phyloP scores from a whole-genome alignment of 2,113 vertebrate species.

The Neogale vison region DNA sequence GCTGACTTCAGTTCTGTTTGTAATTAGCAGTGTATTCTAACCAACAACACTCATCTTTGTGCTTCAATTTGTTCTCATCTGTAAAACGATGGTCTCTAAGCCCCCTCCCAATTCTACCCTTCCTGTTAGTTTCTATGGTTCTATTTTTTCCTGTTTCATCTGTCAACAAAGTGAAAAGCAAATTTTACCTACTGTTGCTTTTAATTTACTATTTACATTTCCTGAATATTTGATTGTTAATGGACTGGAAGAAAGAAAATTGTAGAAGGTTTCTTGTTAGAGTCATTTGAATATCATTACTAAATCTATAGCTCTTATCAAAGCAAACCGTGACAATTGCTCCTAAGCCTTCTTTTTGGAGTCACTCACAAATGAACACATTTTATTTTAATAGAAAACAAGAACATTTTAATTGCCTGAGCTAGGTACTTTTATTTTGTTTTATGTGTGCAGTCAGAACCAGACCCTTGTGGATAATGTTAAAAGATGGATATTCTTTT shows the following conservation, averaged over 20 bases:
- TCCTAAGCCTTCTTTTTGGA: slow-evolving; percentile 36
- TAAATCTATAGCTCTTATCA: slow-evolving; percentile 15
- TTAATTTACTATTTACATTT: slow-evolving; percentile 17
- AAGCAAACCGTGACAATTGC: slow-evolving; percentile 16
- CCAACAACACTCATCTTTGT: background rate
- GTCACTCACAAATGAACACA: slow-evolving; percentile 57
- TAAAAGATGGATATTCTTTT: slow-evolving; percentile 71
- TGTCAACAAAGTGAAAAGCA: background rate
- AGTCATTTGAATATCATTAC: background rate
- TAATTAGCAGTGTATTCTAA: background rate
- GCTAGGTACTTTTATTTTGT: slow-evolving; percentile 67
- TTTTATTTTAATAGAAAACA: slow-evolving; percentile 75
- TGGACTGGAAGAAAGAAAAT: slow-evolving; percentile 21
- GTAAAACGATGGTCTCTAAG: background rate
- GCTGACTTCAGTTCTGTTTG: background rate
- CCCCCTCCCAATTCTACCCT: background rate
- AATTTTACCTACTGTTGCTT: background rate
- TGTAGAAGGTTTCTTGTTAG: background rate
- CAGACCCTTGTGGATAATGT: slow-evolving; percentile 71
- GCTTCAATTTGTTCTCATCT: background rate
- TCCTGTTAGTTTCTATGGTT: background rate
- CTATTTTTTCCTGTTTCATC: background rate
- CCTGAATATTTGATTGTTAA: background rate
- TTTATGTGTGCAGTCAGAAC: slow-evolving; percentile 69
- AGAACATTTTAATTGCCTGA: slow-evolving; percentile 74